Conservation (phyloP, 64 coral and sea anemone species). For the Stichodactyla mertensii region DNA sequence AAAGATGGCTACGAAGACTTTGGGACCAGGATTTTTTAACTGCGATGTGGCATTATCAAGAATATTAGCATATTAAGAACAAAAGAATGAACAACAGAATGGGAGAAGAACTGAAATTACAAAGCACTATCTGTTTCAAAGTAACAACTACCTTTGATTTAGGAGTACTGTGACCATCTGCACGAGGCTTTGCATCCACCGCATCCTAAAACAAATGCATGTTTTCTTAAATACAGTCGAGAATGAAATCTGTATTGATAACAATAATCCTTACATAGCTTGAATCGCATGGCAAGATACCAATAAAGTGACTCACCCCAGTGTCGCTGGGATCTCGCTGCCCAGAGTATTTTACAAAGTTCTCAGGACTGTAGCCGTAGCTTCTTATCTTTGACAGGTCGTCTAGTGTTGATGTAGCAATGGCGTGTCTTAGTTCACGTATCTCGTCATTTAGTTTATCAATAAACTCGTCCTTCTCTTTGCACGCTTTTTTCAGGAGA, state of each 20-base stretch:
- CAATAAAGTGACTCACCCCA: not conserved
- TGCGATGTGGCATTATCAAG: not conserved
- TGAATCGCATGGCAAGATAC: no score
- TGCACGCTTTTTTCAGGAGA: constrained; percentile 87
- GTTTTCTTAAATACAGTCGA: not conserved
- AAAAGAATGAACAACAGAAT: not conserved
- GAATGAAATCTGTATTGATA: no score
- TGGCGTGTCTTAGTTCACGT: constrained; percentile 78
- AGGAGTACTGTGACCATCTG: not conserved
- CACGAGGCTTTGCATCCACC: not conserved
- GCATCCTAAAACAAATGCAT: not conserved
- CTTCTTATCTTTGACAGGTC: constrained; percentile 82
- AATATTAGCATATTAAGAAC: not conserved
- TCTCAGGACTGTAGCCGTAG: constrained; percentile 74
- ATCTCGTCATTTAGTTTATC: constrained; percentile 84
- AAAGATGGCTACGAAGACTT: constrained; percentile 68
- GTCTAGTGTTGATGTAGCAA: constrained; percentile 81
- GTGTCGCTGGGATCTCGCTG: not conserved
- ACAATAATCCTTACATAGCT: no score
- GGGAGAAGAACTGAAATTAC: not conserved
- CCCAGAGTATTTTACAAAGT: constrained; percentile 59
- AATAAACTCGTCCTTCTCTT: constrained; percentile 86
- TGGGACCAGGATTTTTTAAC: not conserved
- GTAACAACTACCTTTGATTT: not conserved
- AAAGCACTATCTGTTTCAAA: not conserved